These are phyloP conservation scores for Amphiura filiformis DNA, from an alignment of 35 echinoderm and acorn worm genomes.

Conservation along the genomic window DNA sequence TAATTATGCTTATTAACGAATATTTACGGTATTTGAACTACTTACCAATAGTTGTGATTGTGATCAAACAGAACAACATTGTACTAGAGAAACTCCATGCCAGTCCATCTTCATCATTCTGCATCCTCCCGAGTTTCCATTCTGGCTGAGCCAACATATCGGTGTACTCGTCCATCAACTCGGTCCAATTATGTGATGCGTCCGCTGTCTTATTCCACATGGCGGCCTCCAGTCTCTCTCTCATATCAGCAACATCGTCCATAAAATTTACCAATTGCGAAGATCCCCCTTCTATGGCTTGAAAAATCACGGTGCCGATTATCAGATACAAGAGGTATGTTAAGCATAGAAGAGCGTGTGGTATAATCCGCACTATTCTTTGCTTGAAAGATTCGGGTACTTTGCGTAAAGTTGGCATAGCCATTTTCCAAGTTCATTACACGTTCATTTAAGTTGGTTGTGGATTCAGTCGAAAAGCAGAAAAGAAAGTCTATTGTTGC, in stretches of 20 bases:
- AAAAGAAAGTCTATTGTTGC: no score
- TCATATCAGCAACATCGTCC: neutral
- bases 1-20: no score
- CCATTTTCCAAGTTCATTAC: no score
- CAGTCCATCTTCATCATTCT: neutral
- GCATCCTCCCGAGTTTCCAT: slow-evolving; percentile 48
- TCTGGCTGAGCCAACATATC: neutral
- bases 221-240: neutral
- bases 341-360: neutral
- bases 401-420: neutral
- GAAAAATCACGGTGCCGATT: neutral
- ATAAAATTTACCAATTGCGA: neutral
- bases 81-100: slow-evolving; percentile 56
- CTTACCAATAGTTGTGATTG: slow-evolving; percentile 83
- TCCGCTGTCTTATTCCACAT: neutral
- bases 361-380: neutral
- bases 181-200: neutral
- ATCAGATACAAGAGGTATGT: neutral
- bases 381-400: neutral
- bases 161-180: neutral
- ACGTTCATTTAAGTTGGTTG: no score
- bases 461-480: no score
- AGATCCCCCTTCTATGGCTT: neutral
- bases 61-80: slow-evolving; percentile 73
- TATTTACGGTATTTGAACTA: neutral